These are phyloP conservation scores for Aphodius granarius DNA, from an alignment of 2,888 invertebrate genomes.

Conservation along the genomic window DNA sequence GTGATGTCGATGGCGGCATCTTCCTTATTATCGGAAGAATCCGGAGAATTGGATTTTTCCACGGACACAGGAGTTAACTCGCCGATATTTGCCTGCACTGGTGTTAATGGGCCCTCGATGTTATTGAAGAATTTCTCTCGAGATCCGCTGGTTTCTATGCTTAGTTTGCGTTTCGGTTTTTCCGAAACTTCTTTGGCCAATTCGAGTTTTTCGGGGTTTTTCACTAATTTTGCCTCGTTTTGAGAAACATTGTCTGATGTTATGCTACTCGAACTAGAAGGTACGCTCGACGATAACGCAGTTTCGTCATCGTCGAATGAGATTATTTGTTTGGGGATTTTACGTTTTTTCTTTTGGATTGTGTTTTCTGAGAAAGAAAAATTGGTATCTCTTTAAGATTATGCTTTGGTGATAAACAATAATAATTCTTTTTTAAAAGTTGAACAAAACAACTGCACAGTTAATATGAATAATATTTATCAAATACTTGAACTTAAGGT, in stretches of 20 bases:
- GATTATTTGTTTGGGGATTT: conserved; percentile 65
- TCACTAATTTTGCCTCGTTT: conserved; percentile 11
- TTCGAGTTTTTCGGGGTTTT: conserved; percentile 19
- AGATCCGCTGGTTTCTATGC: conserved; percentile 48
- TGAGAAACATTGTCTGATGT: conserved; percentile 27
- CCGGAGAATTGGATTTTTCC: conserved; percentile 44
- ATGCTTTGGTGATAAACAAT: background rate
- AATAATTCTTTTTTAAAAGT: background rate
- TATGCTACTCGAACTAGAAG: conserved; percentile 47
- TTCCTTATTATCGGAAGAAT: conserved; percentile 45
- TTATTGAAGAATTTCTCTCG: conserved; percentile 43
- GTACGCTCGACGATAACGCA: conserved; percentile 47
- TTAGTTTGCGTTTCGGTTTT: conserved; percentile 40
- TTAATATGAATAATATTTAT: background rate
- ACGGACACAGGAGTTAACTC: conserved; percentile 56
- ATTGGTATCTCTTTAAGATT: conserved; percentile 1
- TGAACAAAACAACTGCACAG: background rate
- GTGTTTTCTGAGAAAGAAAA: conserved; percentile 22
- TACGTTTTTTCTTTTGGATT: conserved; percentile 57
- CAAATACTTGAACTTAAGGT: background rate
- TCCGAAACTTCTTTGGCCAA: conserved; percentile 21
- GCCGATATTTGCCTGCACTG: conserved; percentile 54
- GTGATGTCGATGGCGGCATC: conserved; percentile 50
- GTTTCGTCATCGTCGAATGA: conserved; percentile 65
- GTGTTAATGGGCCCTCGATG: conserved; percentile 52